Evolutionary conservation across 2,113 vertebrate species (phyloP).

Genomic region (Sterrhoptilus dennistouni): DNA sequence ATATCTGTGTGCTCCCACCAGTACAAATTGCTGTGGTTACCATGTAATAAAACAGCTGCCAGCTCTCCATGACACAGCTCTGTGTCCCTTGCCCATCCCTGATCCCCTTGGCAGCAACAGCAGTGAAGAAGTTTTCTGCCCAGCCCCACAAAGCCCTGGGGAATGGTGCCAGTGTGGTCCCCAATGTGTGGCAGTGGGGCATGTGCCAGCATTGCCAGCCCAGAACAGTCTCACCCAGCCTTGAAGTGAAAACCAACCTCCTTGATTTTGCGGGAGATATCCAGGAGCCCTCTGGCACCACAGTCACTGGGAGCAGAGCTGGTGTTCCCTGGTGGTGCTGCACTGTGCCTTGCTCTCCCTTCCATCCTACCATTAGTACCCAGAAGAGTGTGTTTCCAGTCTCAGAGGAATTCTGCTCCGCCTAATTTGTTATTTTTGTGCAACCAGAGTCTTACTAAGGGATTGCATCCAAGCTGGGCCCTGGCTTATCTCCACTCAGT

Average conservation of each 20-base stretch:
- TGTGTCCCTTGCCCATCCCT: fast-evolving
- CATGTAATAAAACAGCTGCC: fast-evolving
- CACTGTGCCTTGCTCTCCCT: neutral
- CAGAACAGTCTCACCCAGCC: neutral
- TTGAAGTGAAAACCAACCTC: neutral
- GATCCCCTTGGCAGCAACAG: neutral
- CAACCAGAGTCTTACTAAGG: neutral
- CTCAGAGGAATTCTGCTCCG: neutral
- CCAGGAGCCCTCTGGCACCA: neutral
- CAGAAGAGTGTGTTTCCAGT: neutral
- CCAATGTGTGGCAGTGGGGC: neutral
- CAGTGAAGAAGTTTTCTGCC: neutral
- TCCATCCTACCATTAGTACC: neutral
- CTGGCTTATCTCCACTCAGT: neutral
- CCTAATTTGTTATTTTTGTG: neutral
- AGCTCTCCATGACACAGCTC: neutral
- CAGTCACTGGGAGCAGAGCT: neutral
- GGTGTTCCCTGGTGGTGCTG: neutral
- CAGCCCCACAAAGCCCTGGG: neutral
- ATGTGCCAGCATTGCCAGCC: neutral
- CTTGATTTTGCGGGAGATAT: neutral
- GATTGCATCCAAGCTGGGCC: neutral
- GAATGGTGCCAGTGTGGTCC: neutral
- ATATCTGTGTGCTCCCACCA: neutral
- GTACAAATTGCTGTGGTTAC: neutral